Base-by-base conservation (phyloP, 2,888 invertebrate genomes). In the Drosophila macrothrix region DNA sequence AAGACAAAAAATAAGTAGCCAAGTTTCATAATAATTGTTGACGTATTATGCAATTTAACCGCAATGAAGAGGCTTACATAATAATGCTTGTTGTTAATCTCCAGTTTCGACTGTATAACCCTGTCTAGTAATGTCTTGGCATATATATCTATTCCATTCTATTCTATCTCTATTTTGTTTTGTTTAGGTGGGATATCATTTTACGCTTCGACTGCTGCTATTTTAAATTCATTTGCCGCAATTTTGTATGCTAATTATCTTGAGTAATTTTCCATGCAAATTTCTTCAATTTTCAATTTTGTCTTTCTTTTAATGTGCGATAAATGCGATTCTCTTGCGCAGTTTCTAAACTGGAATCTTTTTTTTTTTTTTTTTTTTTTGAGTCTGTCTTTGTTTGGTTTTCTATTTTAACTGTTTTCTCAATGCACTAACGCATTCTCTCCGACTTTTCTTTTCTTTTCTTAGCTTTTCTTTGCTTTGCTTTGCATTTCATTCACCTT, bases 191-290 rank as follows among this genome's bases (percentile, higher is more conserved):
- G 43, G 16, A 33, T 65, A 64, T 80, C 28, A 77, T 80, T 80
- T 74, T 43, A 74, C 78, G 80, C 70, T 74, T 82, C 66, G 80
- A 22, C 65, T 78, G 65, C 22, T 62, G 28, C 50, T 22, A 64
- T 55, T 80, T 68, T 10, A 62, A 71, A 75, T 67, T 71, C 62
- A 65, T 71, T 80, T 67, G 28, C 28, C n/a, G 62, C 63, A 72
- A 75, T 75, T 78, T 76, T 58, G 65, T 75, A 78, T 82, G 82
- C 55, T 72, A 75, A 82, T 78, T 78, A 60, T 66, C 19, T 60
- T 37, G 37, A 37, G 71, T 70, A 67, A 80, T 74, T 78, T 67
- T 33, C 54, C 70, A 78, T 79, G 80, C 71, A 71, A 78, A 78
- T 78, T 39, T 58, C 1, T 35, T 35, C 14, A 49, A 43, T 43